These are phyloP conservation scores for Eufriesea mexicana DNA, from an alignment of 1,140 invertebrate species.

Conservation along the genomic window DNA sequence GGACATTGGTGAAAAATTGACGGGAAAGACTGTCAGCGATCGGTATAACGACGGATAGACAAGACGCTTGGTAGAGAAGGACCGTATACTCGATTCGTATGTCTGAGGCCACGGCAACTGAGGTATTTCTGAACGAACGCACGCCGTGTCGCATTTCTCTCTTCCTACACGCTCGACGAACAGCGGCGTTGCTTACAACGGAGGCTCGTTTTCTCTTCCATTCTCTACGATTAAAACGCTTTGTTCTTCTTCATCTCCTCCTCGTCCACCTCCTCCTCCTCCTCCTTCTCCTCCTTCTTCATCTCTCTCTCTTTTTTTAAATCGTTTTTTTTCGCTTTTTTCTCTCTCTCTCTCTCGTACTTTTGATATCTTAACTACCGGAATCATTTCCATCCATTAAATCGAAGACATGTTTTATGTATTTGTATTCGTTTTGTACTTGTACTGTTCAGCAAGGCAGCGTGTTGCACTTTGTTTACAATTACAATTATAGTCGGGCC, in stretches of 20 bases:
- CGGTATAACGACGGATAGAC: neutral
- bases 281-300: slow-evolving; percentile 35
- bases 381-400: slow-evolving; percentile 80
- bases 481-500: slow-evolving; percentile 79
- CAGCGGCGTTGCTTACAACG: slow-evolving; percentile 58
- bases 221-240: slow-evolving; percentile 55
- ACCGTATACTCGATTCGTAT: neutral
- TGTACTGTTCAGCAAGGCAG: slow-evolving; percentile 83
- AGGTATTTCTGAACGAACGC: slow-evolving; percentile 79
- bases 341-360: slow-evolving; percentile 50
- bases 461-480: slow-evolving; percentile 83
- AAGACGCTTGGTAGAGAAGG: neutral
- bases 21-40: neutral
- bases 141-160: slow-evolving; percentile 55
- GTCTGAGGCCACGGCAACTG: slow-evolving; percentile 78
- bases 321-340: slow-evolving; percentile 41
- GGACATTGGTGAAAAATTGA: neutral
- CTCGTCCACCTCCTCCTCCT: neutral
- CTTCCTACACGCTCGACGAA: slow-evolving; percentile 54
- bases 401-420: slow-evolving; percentile 81
- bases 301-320: slow-evolving; percentile 37
- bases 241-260: slow-evolving; percentile 42
- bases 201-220: slow-evolving; percentile 53
- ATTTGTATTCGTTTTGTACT: slow-evolving; percentile 83
- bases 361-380: slow-evolving; percentile 81